Evolutionary conservation across 2,797 vertebrate species (phyloP).

Genomic region (Chloroceryle inda): DNA sequence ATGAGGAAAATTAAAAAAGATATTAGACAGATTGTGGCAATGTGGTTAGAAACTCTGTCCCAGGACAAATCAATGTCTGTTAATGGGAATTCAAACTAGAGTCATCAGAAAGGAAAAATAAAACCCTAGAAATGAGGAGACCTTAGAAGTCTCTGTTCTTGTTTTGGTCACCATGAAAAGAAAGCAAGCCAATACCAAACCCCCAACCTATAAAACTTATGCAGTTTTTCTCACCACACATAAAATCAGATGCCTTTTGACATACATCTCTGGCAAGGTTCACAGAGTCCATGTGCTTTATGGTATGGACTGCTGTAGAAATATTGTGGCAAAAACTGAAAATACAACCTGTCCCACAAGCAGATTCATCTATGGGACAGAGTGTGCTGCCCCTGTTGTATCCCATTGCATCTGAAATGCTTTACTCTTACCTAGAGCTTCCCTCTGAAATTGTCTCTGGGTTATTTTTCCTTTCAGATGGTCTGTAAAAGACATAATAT

Average conservation of each 20-base stretch:
- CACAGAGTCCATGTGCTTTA: background rate
- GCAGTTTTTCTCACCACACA: background rate
- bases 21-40: background rate
- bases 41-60: background rate
- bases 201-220: background rate
- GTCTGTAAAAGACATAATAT: constrained; percentile 79
- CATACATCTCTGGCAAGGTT: background rate
- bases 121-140: background rate
- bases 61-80: background rate
- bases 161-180: background rate
- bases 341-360: background rate
- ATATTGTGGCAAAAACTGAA: background rate
- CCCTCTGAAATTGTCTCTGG: constrained; percentile 84
- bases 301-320: background rate
- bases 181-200: background rate
- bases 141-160: background rate
- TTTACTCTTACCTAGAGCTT: constrained; percentile 83
- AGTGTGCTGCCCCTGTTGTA: background rate
- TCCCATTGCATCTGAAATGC: background rate
- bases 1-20: background rate
- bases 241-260: background rate
- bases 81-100: background rate
- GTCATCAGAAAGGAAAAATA: background rate
- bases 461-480: constrained; percentile 87
- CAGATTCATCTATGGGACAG: background rate